A percentile compares a stretch with the other conserved stretches of the same genome.
phyloP scores from a whole-genome alignment of 2,888 invertebrate species.

The Lepidochrysops patricia region DNA sequence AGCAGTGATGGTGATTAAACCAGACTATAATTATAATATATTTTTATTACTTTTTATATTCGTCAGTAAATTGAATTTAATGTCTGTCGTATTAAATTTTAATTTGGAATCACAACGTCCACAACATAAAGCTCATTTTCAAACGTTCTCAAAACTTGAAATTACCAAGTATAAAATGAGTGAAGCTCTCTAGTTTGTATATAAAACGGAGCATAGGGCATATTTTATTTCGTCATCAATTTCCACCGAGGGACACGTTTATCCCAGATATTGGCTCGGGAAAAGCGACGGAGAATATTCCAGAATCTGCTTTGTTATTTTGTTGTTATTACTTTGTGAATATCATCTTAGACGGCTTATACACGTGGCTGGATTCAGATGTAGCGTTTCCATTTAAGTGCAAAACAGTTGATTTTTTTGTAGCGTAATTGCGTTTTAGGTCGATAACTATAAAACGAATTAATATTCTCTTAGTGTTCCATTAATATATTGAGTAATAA shows the following conservation, averaged over 20 bases:
- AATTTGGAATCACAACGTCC: too few relatives aligned
- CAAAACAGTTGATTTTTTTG: too few relatives aligned
- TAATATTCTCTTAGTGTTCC: too few relatives aligned
- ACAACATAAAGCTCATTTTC: neutral
- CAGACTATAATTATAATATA: too few relatives aligned
- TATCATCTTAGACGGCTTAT: neutral
- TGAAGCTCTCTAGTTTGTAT: neutral
- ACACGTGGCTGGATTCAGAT: neutral
- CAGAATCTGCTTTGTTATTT: slow-evolving; percentile 1
- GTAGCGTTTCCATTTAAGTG: too few relatives aligned
- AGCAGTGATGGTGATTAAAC: too few relatives aligned
- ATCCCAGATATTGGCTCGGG: neutral
- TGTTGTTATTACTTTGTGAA: neutral
- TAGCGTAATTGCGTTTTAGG: too few relatives aligned
- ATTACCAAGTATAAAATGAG: neutral
- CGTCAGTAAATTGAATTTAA: too few relatives aligned
- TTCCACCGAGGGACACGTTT: slow-evolving; percentile 2
- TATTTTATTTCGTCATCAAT: slow-evolving; percentile 4
- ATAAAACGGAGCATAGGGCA: slow-evolving; percentile 1
- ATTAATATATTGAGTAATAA: too few relatives aligned
- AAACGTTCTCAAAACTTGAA: neutral
- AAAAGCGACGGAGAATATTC: neutral
- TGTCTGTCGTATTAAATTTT: too few relatives aligned
- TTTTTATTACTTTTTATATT: too few relatives aligned
- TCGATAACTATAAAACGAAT: too few relatives aligned